Base-by-base conservation (phyloP, 2,888 invertebrate species). In the Sinotaia quadrata region DNA sequence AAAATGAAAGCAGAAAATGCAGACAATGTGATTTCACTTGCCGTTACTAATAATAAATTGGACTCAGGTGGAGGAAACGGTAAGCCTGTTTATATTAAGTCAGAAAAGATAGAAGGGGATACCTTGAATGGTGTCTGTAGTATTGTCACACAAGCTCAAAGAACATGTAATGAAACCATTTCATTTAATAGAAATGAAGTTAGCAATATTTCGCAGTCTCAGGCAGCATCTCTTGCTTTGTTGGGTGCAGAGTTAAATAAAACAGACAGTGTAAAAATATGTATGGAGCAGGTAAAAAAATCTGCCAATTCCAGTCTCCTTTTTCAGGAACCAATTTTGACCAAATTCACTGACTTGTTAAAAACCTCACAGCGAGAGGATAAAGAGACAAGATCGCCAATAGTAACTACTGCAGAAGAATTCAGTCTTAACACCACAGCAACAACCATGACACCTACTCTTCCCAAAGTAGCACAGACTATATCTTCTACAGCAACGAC, bases 261-360 rank as follows among this genome's bases (percentile, higher is more conserved):
- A 15, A 33, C 21, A 29, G 36, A 44, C 52, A 44, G 33, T 24
- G 56, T 36, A 15, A n/a, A 36, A 61, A 34, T 68, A 67, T 21
- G 41, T 27, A 27, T 57, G 57, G 15, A 52, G 31, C 18, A 51
- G n/a, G 10, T 4, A 51, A 58, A 52, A 21, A 51, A 44, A 24
- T n/a, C 34, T n/a, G 34, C 27, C 21, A 62, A 57, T 34, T 62
- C 63, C 52, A 34, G 15, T 18, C 67, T 77, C 37, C 74, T 78
- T 56, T 73, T 76, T 51, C 76, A 80, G 62, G 75, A 73, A 56
- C 74, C 80, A 57, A 66, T 70, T 10, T 71, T 77, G 44, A 75
- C 69, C 31, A 80, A 78, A 68, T 74, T 79, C 31, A 76, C 74
- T 74, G 80, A 81, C 41, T 75, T 79, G 61, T 75, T 70, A 4